phyloP scores from a whole-genome alignment of 2,113 vertebrate genomes.

The Tragelaphus imberbis region DNA sequence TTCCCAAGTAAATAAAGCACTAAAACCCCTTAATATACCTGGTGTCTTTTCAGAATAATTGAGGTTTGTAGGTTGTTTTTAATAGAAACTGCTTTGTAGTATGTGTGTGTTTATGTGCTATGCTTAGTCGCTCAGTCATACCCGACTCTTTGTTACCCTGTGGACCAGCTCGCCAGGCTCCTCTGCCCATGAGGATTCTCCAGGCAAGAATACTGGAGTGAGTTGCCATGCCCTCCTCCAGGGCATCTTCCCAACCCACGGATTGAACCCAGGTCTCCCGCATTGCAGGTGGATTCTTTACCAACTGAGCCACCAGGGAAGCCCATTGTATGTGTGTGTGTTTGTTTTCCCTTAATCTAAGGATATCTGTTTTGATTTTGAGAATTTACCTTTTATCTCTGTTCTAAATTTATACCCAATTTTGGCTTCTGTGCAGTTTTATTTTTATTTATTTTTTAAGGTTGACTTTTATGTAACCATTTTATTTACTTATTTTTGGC shows the following conservation, averaged over 20 bases:
- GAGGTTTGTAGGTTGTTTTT: slow-evolving; percentile 7
- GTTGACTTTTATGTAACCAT: not conserved
- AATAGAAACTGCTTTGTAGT: not conserved
- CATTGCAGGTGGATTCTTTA: not conserved
- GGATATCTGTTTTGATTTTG: not conserved
- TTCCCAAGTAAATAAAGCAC: slow-evolving; percentile 4
- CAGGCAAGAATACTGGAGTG: not conserved
- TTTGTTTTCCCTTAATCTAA: not conserved
- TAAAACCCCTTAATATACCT: not conserved
- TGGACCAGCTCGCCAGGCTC: not conserved
- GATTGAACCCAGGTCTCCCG: not conserved
- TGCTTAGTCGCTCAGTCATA: not conserved
- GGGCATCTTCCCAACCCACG: not conserved
- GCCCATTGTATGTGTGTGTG: not conserved
- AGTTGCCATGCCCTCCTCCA: not conserved
- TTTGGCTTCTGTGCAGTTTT: not conserved
- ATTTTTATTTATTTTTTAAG: not conserved
- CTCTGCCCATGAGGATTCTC: not conserved
- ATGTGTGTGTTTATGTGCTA: not conserved
- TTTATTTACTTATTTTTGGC: not conserved
- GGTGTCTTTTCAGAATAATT: not conserved
- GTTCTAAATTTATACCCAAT: not conserved
- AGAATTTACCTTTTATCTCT: not conserved
- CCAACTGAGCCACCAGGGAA: not conserved
- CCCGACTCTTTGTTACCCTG: not conserved